These are phyloP conservation scores for Cryptotermes secundus DNA, from an alignment of 1,140 invertebrate genomes.

Conservation along the genomic window DNA sequence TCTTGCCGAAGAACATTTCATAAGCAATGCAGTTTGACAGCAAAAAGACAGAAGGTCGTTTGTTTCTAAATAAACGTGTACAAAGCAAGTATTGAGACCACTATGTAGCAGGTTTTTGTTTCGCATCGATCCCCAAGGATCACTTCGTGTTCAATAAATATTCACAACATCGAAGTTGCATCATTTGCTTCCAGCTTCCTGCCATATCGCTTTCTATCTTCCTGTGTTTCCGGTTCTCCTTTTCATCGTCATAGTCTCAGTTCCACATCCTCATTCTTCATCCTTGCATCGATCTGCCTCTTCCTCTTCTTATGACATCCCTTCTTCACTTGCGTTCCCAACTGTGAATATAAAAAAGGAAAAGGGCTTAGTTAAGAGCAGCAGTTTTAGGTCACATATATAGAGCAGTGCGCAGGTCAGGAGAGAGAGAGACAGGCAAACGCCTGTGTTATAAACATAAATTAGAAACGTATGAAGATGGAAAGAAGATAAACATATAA, in stretches of 20 bases:
- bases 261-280: background rate
- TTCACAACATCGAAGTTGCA: background rate
- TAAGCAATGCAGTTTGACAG: too few species aligned
- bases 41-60: too few species aligned
- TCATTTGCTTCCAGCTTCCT: constrained; percentile 7
- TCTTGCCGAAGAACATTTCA: background rate
- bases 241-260: background rate
- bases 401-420: too few species aligned
- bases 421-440: too few species aligned
- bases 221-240: background rate
- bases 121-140: background rate
- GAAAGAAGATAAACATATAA: too few species aligned
- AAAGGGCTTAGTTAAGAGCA: too few species aligned
- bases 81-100: background rate
- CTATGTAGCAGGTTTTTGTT: background rate
- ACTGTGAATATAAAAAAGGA: constrained; percentile 5
- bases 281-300: background rate
- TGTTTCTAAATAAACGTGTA: background rate
- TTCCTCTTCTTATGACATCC: background rate
- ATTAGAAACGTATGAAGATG: too few species aligned
- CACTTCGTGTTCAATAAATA: background rate
- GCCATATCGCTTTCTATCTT: background rate
- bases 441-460: too few species aligned
- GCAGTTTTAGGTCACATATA: too few species aligned
- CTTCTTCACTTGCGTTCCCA: background rate